Base-by-base conservation (phyloP, 2,888 invertebrate genomes). In the Germaria angustata region DNA sequence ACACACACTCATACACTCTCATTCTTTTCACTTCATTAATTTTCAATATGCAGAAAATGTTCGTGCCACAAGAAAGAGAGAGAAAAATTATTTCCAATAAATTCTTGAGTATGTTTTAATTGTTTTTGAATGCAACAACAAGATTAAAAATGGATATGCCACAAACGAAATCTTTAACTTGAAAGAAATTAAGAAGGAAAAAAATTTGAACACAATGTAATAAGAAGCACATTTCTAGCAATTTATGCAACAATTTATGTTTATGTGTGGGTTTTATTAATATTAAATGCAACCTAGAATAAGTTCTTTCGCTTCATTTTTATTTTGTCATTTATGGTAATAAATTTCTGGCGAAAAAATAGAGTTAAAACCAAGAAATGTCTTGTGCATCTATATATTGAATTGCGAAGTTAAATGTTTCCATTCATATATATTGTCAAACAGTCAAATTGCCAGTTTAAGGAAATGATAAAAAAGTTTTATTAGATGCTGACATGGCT, bases 31-130 rank as follows among this genome's bases (percentile, higher is more conserved):
- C 44, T 71, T 57, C 57, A 71, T 55, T 55, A 57, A 71, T 57
- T 57, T 65, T 63, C 53, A 44, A 73, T 46, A 63, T 69, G 46
- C 65, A 46, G 51, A 63, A 66, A 39, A 3, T 53, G 53, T 71
- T 82, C 82, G 73, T 76, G 79, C n/a, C 32, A 24, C 53, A 36
- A 36, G n/a, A 51, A 22, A 3, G n/a, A 22, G 17, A 44, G 13
- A 13, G 51, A 51, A 53, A 44, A 69, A 34, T 15, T 39, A 44
- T 51, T 76, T 79, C 71, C 82, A 79, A 79, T 79, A 76, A 82
- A 82, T 79, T 76, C 71, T 75, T 82, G 61, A 59, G 59, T 76
- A 55, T 76, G 75, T 82, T 82, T 79, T 82, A 82, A 82, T 82
- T 82, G 79, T 82, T 82, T 79, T 57, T 66, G 32, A 75, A 75